Evolutionary conservation across 2,113 vertebrate genomes (phyloP).

Genomic region (Elephantulus edwardii): DNA sequence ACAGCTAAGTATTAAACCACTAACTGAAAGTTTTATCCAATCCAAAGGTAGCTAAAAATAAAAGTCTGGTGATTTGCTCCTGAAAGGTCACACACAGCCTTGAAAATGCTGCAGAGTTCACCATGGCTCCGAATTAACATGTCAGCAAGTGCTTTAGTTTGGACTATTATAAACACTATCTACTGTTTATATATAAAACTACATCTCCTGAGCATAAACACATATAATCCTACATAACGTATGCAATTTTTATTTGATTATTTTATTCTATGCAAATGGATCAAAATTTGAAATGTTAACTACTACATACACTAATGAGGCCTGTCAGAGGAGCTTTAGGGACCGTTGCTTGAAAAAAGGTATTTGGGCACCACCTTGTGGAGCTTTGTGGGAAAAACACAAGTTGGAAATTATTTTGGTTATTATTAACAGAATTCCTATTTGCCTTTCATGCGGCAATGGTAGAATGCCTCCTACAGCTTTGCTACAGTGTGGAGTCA

Average conservation of each 20-base stretch:
- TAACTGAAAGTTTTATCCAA: background rate
- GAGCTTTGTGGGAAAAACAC: conserved; percentile 61
- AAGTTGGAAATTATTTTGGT: background rate
- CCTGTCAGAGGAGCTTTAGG: background rate
- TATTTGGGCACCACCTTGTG: conserved; percentile 77
- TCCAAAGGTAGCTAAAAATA: background rate
- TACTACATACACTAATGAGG: background rate
- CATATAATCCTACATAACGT: background rate
- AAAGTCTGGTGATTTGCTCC: background rate
- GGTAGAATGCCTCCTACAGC: background rate
- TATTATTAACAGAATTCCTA: background rate
- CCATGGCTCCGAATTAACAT: background rate
- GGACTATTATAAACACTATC: conserved; percentile 12
- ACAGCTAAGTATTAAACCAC: background rate
- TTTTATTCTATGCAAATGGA: conserved; percentile 20
- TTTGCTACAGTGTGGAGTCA: background rate
- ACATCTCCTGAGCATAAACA: background rate
- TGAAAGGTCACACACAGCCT: background rate
- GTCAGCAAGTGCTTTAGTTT: background rate
- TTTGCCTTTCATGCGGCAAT: background rate
- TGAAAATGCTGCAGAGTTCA: background rate
- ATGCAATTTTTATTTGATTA: conserved; percentile 22
- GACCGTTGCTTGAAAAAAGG: conserved; percentile 42
- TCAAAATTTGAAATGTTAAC: conserved; percentile 42
- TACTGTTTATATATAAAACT: conserved; percentile 27